Conservation (phyloP, 2,113 vertebrate genomes). For the human (Homo sapiens) region GRCh38 chr17:11548501-11549000, state of each 20-base stretch:
- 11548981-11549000: neutral
- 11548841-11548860: constrained; percentile 19
- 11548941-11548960: neutral
- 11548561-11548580: neutral
- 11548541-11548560: neutral
- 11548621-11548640: constrained; percentile 25
- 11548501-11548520: neutral
- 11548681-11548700: neutral
- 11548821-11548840: neutral
- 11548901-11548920: constrained; percentile 4
- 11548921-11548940: neutral
- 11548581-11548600: neutral
- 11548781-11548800: neutral
- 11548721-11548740: constrained; percentile 13
- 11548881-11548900: neutral
- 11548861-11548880: neutral
- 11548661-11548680: neutral
- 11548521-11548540: neutral
- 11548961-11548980: neutral
- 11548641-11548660: constrained; percentile 2
- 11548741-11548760: neutral
- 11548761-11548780: neutral
- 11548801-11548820: neutral
- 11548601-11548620: neutral
- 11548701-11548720: constrained; percentile 28